Percentiles rank a stretch among this genome's conserved stretches.
phyloP scores from a whole-genome alignment of 2,888 invertebrate genomes.

The Caradrina clavipalpis region DNA sequence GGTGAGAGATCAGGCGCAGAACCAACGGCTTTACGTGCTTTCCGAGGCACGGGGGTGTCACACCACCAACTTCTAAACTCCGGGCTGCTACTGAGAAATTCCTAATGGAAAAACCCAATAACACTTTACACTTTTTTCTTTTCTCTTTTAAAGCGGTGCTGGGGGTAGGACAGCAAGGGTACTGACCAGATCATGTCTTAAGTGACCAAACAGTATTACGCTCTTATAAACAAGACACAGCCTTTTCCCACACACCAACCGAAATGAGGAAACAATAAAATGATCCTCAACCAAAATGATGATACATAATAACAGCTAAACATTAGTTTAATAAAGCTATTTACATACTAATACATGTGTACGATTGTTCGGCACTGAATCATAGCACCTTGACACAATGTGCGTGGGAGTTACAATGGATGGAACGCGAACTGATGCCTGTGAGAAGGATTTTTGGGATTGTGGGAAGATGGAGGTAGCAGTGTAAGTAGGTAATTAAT shows the following conservation, averaged over 20 bases:
- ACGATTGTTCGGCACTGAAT: constrained; percentile 71
- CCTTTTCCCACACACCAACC: constrained; percentile 21
- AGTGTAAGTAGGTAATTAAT: not conserved
- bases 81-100: too few relatives aligned
- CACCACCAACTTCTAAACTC: too few relatives aligned
- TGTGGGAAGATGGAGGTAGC: constrained; percentile 21
- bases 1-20: too few relatives aligned
- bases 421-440: constrained; percentile 54
- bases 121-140: too few relatives aligned
- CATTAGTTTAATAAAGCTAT: constrained; percentile 56
- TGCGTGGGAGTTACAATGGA: constrained; percentile 82
- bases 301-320: constrained; percentile 31
- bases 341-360: constrained; percentile 67
- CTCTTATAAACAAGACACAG: constrained; percentile 4
- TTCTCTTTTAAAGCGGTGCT: too few relatives aligned
- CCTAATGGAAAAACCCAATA: too few relatives aligned
- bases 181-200: too few relatives aligned
- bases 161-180: too few relatives aligned
- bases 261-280: constrained; percentile 45
- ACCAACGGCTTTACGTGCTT: too few relatives aligned
- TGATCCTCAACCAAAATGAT: constrained; percentile 6
- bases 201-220: not conserved
- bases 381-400: constrained; percentile 79
- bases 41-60: too few relatives aligned
- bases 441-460: constrained; percentile 46